Base-by-base conservation (phyloP, 2,797 vertebrate species). In the Chloroceryle inda region DNA sequence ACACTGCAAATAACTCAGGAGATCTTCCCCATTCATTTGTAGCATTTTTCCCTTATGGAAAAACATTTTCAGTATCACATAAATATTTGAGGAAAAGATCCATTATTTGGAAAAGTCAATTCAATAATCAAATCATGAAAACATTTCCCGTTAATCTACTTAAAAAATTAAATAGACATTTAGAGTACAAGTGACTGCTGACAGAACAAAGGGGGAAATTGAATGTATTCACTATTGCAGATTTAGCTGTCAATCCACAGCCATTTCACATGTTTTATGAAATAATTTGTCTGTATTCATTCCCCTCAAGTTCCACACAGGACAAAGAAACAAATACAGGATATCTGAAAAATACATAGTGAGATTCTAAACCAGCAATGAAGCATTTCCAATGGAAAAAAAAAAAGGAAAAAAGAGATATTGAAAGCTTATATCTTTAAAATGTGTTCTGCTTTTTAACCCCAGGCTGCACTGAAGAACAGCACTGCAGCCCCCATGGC, bases 141-240 rank as follows among this genome's bases (percentile, higher is more conserved):
- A 94, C 74, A 90, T 77, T 92, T 94, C 92, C 92, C 0, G 1
- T 92, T 96, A 95, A 94, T 95, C 94, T 92, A 79, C 89, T 94
- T 92, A 67, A 94, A 93, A 94, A 97, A 95, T 95, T 92, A 95
- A 96, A 92, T 3, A 96, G 94, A 91, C 69, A 81, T 95, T 91
- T 86, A 69, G 47, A 95, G 93, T 66, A 84, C 85, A 92, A 96
- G 85, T 89, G 86, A 95, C 75, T 96, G 95, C 89, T 87, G 85
- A 74, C 83, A 94, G 94, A 96, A 96, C 93, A 97, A 96, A 96
- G 88, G 77, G 84, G 88, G 84, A 94, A 95, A 96, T 90, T 76
- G 93, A 94, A 96, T 91, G 89, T 89, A 91, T 92, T 94, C 95
- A 82, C 76, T 91, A 62, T 85, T 85, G 77, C 84, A 89, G 79